phyloP scores from a whole-genome alignment of 2,888 invertebrate species.

The Metallyticus violacea region DNA sequence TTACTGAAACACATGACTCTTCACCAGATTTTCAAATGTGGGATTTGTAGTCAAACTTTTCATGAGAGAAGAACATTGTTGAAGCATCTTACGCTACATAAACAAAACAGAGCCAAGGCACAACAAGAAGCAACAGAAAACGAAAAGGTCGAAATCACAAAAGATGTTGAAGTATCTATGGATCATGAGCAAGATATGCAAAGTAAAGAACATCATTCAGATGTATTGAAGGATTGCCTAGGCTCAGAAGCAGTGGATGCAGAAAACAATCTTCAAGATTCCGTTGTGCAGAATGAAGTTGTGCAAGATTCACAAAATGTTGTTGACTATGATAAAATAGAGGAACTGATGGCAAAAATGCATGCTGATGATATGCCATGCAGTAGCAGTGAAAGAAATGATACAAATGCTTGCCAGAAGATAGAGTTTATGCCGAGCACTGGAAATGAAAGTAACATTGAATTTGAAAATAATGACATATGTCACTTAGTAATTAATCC shows the following conservation, averaged over 20 bases:
- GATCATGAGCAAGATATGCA: neutral
- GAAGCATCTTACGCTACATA: constrained; percentile 1
- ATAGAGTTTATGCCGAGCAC: neutral
- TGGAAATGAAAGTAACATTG: neutral
- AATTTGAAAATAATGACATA: neutral
- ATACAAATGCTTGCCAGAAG: neutral
- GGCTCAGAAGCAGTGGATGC: neutral
- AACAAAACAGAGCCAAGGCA: neutral
- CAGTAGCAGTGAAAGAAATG: neutral
- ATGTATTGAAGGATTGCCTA: neutral
- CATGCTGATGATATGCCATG: constrained; percentile 9
- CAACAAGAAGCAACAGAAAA: neutral
- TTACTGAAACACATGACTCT: constrained; percentile 13
- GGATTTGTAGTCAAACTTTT: constrained; percentile 23
- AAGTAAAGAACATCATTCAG: neutral
- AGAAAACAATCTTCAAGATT: neutral
- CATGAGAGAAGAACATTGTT: constrained; percentile 4
- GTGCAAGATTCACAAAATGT: constrained; percentile 11
- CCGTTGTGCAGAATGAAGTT: neutral
- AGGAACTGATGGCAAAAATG: constrained; percentile 17
- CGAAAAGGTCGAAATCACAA: too few relatives aligned
- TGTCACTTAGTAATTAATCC: neutral
- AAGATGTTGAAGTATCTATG: neutral
- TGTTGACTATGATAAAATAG: neutral
- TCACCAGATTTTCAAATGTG: constrained; percentile 25